A percentile compares a stretch with the other conserved stretches of the same genome.
phyloP scores from a whole-genome alignment of 1,140 invertebrate species.

The Hormaphis cornu region DNA sequence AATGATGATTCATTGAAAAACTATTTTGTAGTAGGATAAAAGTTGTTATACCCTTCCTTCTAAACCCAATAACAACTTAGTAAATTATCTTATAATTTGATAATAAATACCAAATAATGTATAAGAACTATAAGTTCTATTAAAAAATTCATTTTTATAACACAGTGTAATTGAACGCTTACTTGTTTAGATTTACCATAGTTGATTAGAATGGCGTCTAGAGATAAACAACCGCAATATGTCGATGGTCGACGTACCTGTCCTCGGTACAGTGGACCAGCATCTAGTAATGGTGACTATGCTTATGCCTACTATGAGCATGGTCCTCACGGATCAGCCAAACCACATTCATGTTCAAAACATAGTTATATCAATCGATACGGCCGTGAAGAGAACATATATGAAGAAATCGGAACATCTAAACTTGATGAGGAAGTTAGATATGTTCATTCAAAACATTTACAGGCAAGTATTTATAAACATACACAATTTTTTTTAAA shows the following conservation, averaged over 20 bases:
- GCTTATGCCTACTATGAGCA: conserved; percentile 70
- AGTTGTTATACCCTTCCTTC: neutral
- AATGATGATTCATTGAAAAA: neutral
- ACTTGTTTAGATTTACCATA: neutral
- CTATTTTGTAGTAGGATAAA: neutral
- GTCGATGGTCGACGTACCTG: conserved; percentile 29
- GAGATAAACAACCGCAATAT: conserved; percentile 29
- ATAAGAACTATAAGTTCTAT: too few relatives aligned
- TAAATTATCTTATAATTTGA: neutral
- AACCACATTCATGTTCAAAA: conserved; percentile 36
- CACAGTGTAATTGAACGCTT: too few relatives aligned
- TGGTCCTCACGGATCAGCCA: conserved; percentile 44
- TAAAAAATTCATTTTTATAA: too few relatives aligned
- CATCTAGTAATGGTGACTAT: conserved; percentile 48
- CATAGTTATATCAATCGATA: conserved; percentile 60
- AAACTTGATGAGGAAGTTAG: conserved; percentile 69
- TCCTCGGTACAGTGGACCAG: conserved; percentile 38
- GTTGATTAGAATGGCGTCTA: conserved; percentile 25
- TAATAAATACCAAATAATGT: too few relatives aligned
- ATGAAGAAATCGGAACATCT: conserved; percentile 67
- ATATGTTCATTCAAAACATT: conserved; percentile 39
- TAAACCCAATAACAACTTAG: neutral
- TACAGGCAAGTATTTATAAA: conserved; percentile 36
- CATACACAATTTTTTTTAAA: neutral
- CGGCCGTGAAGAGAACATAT: conserved; percentile 76